phyloP scores from a whole-genome alignment of 1,140 invertebrate genomes.

The Lordiphosa stackelbergi region DNA sequence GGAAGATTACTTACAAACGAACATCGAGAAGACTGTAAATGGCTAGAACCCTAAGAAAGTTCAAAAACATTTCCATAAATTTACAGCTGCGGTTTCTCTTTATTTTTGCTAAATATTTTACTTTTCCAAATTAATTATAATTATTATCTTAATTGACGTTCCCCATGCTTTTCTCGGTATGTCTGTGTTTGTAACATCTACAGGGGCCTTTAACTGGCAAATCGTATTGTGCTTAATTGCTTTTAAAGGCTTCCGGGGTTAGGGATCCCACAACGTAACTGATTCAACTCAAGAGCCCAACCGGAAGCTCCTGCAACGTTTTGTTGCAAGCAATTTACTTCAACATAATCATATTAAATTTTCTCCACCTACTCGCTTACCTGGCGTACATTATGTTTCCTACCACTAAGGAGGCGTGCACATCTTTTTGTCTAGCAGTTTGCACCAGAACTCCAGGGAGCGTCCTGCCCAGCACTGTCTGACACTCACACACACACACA shows the following conservation, averaged over 20 bases:
- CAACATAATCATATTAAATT: constrained; percentile 74
- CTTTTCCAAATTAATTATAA: too few species aligned
- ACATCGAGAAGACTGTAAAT: too few species aligned
- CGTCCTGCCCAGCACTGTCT: constrained; percentile 3
- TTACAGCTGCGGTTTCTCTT: too few species aligned
- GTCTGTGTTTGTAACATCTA: constrained; percentile 15
- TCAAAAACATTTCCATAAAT: too few species aligned
- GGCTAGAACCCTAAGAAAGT: too few species aligned
- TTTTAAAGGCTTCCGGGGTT: constrained; percentile 45
- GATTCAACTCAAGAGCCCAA: constrained; percentile 21
- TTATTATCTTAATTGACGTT: too few species aligned
- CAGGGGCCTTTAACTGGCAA: constrained; percentile 31
- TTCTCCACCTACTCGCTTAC: constrained; percentile 64
- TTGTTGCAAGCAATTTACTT: constrained; percentile 75
- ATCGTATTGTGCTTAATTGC: constrained; percentile 59
- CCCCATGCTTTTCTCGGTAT: constrained; percentile 6
- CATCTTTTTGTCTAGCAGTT: constrained; percentile 70
- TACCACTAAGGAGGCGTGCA: constrained; percentile 41
- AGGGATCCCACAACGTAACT: constrained; percentile 18
- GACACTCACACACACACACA: neutral
- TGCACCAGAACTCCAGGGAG: constrained; percentile 42
- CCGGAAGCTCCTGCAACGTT: constrained; percentile 47
- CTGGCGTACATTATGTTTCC: constrained; percentile 19
- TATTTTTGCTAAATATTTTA: too few species aligned
- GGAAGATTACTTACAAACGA: too few species aligned